Conservation (phyloP, 2,888 invertebrate genomes). For the Oxyteleia sp. region DNA sequence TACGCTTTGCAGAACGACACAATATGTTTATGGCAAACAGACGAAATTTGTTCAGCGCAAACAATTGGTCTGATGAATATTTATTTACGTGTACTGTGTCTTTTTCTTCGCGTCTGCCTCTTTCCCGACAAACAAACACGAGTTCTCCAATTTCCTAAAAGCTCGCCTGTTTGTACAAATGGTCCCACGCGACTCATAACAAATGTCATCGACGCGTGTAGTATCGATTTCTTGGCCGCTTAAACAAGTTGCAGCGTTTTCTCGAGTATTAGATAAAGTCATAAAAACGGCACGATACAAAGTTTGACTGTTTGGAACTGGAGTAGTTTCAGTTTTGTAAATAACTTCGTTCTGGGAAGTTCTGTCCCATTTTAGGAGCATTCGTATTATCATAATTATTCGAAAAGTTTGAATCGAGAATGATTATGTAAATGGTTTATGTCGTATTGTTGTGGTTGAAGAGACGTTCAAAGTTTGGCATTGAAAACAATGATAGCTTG, state of each 20-base stretch:
- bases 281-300: conserved; percentile 43
- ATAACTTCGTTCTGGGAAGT: conserved; percentile 5
- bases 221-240: too few relatives aligned
- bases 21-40: conserved; percentile 10
- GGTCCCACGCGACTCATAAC: too few relatives aligned
- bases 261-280: conserved; percentile 31
- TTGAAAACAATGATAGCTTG: not conserved
- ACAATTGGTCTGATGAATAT: conserved; percentile 41
- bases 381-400: conserved; percentile 13
- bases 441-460: not conserved
- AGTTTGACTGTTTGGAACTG: conserved; percentile 15
- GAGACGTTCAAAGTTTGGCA: not conserved
- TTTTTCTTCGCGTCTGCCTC: too few relatives aligned
- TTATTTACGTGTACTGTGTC: too few relatives aligned
- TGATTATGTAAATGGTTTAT: conserved; percentile 15
- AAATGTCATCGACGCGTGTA: too few relatives aligned
- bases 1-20: not conserved
- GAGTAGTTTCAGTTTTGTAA: conserved; percentile 4
- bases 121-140: too few relatives aligned
- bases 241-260: too few relatives aligned
- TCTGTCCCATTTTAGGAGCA: not conserved
- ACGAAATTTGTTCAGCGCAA: conserved; percentile 21
- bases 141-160: too few relatives aligned
- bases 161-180: too few relatives aligned
- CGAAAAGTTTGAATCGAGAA: conserved; percentile 20